Conservation (phyloP, 2,797 vertebrate genomes). For the Merluccius polli region DNA sequence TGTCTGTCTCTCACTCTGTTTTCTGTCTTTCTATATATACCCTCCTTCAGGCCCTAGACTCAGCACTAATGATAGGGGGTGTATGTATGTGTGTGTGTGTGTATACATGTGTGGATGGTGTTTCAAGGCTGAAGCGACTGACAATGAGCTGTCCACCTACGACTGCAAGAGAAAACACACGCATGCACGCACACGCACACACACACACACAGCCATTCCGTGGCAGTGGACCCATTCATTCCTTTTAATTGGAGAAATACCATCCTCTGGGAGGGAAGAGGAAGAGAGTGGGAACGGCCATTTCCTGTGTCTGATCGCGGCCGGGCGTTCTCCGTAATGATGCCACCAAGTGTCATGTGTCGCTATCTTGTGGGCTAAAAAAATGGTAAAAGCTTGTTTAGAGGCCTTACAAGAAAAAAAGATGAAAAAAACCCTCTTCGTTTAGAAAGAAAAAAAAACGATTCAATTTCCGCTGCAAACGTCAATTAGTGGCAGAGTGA, state of each 20-base stretch:
- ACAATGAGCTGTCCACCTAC: slow-evolving; percentile 61
- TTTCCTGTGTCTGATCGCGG: not conserved
- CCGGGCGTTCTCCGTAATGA: not conserved
- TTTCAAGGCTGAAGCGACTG: slow-evolving; percentile 43
- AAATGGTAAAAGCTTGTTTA: not conserved
- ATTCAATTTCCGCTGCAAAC: not conserved
- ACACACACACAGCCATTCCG: slow-evolving; percentile 18
- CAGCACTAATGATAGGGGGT: slow-evolving; percentile 45
- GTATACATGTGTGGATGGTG: slow-evolving; percentile 10
- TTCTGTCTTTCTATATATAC: slow-evolving; percentile 46
- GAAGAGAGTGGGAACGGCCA: not conserved
- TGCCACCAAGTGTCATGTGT: not conserved
- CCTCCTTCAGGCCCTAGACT: slow-evolving; percentile 38
- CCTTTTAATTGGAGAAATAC: slow-evolving; percentile 2
- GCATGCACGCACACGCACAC: slow-evolving; percentile 5
- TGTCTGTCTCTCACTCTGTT: slow-evolving; percentile 39
- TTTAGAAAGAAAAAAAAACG: not conserved
- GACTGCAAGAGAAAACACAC: slow-evolving; percentile 35
- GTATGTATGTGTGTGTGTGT: slow-evolving; percentile 2
- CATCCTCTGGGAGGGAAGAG: not conserved
- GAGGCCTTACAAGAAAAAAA: not conserved
- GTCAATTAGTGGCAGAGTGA: slow-evolving; percentile 5
- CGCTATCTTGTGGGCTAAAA: not conserved
- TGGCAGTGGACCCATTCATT: not conserved
- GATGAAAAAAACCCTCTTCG: not conserved